phyloP scores from a whole-genome alignment of 2,113 vertebrate genomes.

The Bufo bufo region DNA sequence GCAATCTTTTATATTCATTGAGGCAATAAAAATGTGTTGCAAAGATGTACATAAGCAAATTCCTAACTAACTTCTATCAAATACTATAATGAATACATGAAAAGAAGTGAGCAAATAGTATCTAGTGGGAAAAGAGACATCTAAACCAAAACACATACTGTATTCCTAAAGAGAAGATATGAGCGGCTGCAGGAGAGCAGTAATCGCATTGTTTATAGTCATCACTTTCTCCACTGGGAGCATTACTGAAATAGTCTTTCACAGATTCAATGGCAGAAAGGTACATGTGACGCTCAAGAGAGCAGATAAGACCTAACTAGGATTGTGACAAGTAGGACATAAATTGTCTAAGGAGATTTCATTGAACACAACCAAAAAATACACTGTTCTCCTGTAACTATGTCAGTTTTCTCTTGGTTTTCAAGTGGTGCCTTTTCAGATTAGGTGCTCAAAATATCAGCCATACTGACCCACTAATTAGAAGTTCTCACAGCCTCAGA shows the following conservation, averaged over 20 bases:
- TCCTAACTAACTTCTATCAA: not conserved
- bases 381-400: not conserved
- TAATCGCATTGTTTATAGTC: not conserved
- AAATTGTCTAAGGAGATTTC: not conserved
- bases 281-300: not conserved
- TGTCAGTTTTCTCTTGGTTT: not conserved
- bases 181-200: not conserved
- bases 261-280: not conserved
- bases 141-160: not conserved
- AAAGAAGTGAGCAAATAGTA: not conserved
- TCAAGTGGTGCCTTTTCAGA: not conserved
- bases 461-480: too few species aligned
- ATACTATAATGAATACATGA: not conserved
- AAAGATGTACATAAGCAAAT: not conserved
- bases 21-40: too few species aligned
- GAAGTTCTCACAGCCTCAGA: too few species aligned
- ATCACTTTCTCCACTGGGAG: not conserved
- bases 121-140: not conserved
- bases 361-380: not conserved
- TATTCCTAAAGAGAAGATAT: not conserved
- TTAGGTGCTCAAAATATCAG: not conserved
- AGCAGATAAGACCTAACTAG: not conserved
- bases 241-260: not conserved
- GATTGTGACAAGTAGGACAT: not conserved
- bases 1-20: too few species aligned